Evolutionary conservation across 2,888 invertebrate genomes (phyloP), one percentile per base, ranked within the genome.

Genomic region (Sinelater perroti): DNA sequence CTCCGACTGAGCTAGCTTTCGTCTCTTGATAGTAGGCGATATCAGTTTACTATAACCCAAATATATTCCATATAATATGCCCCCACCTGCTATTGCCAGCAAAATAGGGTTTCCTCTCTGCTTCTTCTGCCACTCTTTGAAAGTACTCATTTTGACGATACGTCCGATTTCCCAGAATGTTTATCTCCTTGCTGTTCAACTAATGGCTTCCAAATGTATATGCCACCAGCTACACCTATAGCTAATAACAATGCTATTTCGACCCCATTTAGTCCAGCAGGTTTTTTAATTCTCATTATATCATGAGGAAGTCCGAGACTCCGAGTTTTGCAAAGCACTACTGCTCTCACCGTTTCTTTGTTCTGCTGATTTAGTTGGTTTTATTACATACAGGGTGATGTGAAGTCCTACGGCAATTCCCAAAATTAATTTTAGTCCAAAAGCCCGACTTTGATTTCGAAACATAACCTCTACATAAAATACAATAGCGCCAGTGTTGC

Each of bases 141-240:
- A 63, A 8, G 20, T n/a, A 38, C 46, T 53, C 65, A 66, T 69
- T 49, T 14, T 56, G 13, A 20, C 4, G 36, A 2, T 24, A 16
- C 14, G 1, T 8, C n/a, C 2, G 24, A 7, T 24, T 13, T 8
- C 10, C 21, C 14, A 2, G 38, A 8, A 14, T 21, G 13, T 16
- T 21, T 14, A 8, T 40, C 14, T 7, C 1, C 13, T 13, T 40
- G 24, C 7, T 21, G 21, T 8, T 24, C 8, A 5, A 38, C 21
- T n/a, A 75, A 30, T 1, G 79, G 79, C 63, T 69, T 74, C 78
- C 78, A 79, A 69, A 79, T 76, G 65, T 79, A 79, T 35, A 73
- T 57, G 36, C 79, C 79, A 30, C 74, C 70, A 5, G 71, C 8
- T 7, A 77, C 63, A 6, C 79, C 79, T 36, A 77, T 3, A 16